Evolutionary conservation across 1,140 invertebrate species (phyloP).

Genomic region (Odontomachus brunneus): DNA sequence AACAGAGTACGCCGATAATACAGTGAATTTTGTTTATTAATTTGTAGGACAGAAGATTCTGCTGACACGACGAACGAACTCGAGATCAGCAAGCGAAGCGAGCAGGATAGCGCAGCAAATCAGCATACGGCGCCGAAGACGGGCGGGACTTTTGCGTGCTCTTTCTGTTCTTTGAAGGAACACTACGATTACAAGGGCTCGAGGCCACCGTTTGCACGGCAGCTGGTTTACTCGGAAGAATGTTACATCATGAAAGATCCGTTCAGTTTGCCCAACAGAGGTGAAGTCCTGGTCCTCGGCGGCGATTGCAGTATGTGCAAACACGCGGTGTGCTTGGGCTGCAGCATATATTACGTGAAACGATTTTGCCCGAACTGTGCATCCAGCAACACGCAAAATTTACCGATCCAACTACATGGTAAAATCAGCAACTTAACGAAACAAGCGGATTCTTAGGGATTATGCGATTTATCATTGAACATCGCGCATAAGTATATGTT

Average conservation of each 20-base stretch:
- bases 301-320: slow-evolving; percentile 90
- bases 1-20: neutral
- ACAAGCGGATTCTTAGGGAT: slow-evolving; percentile 36
- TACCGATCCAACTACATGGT: slow-evolving; percentile 88
- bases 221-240: slow-evolving; percentile 88
- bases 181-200: slow-evolving; percentile 90
- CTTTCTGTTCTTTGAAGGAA: slow-evolving; percentile 88
- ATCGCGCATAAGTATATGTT: too few species aligned
- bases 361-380: slow-evolving; percentile 91
- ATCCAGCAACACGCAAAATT: slow-evolving; percentile 85
- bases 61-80: slow-evolving; percentile 47
- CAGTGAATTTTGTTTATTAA: slow-evolving; percentile 60
- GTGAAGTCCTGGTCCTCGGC: slow-evolving; percentile 91
- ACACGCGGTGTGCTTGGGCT: slow-evolving; percentile 91
- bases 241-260: slow-evolving; percentile 94
- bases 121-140: slow-evolving; percentile 62
- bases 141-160: slow-evolving; percentile 87
- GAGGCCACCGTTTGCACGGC: slow-evolving; percentile 89
- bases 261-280: slow-evolving; percentile 89
- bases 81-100: slow-evolving; percentile 63
- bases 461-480: slow-evolving; percentile 32
- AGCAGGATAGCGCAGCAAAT: slow-evolving; percentile 63
- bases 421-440: slow-evolving; percentile 76
- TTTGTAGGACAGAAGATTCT: slow-evolving; percentile 74
- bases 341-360: slow-evolving; percentile 92